phyloP scores from a whole-genome alignment of 2,113 vertebrate species.

The Pituophis catenifer region DNA sequence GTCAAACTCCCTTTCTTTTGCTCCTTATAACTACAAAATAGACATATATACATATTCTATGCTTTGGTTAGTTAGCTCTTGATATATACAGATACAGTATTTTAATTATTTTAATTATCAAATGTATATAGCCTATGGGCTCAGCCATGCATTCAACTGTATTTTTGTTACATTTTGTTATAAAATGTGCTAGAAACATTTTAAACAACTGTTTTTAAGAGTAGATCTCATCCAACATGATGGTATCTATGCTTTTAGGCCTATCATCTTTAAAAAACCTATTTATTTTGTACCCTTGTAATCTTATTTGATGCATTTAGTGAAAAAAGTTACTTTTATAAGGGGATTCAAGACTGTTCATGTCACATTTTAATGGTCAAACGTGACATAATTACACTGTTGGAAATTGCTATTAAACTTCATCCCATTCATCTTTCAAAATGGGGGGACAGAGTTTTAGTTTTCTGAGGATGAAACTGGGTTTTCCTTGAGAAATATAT shows the following conservation, averaged over 20 bases:
- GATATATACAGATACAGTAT: not conserved
- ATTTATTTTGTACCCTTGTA: not conserved
- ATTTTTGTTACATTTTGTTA: not conserved
- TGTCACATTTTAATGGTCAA: not conserved
- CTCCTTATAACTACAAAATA: not conserved
- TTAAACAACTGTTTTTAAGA: not conserved
- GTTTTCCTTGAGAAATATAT: not conserved
- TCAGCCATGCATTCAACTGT: not conserved
- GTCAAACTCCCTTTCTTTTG: not conserved
- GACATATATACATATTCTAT: not conserved
- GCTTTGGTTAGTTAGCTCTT: too few species aligned
- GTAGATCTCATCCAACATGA: not conserved
- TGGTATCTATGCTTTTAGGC: not conserved
- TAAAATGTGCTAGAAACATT: not conserved
- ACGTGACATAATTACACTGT: not conserved
- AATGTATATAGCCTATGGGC: too few species aligned
- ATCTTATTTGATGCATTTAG: not conserved
- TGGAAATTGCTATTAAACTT: not conserved
- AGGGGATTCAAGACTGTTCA: not conserved
- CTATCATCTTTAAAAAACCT: not conserved
- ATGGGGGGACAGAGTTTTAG: not conserved
- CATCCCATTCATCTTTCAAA: not conserved
- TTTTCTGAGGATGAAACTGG: not conserved
- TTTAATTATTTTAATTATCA: too few species aligned
- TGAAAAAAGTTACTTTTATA: not conserved